Conservation (phyloP, 2,797 vertebrate species). For the Falco peregrinus region DNA sequence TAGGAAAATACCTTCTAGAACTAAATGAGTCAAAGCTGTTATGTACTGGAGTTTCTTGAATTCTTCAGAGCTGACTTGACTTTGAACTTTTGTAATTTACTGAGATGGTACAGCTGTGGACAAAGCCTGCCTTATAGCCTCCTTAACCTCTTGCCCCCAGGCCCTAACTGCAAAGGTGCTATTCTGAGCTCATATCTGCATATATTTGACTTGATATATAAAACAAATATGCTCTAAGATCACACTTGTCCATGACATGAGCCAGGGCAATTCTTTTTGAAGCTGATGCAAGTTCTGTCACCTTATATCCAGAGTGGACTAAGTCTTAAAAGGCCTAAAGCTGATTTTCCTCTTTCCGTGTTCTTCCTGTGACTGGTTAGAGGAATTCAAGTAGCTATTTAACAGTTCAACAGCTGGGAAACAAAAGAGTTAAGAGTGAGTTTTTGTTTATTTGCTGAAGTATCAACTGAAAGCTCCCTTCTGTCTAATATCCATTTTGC, state of each 20-base stretch:
- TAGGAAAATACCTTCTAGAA: neutral
- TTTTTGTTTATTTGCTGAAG: neutral
- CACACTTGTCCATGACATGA: neutral
- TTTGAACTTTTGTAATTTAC: neutral
- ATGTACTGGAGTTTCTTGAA: neutral
- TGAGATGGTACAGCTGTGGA: neutral
- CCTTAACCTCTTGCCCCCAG: neutral
- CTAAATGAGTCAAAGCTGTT: neutral
- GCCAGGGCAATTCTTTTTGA: neutral
- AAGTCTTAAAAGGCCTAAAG: neutral
- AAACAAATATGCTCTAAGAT: neutral
- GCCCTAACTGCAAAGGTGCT: neutral
- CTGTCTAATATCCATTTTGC: neutral
- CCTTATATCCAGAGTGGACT: neutral
- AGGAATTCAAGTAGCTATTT: neutral
- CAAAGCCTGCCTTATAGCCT: neutral
- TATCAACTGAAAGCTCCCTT: neutral
- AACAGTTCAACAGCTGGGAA: neutral
- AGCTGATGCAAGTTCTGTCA: neutral
- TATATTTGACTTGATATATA: neutral
- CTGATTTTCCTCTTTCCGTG: neutral
- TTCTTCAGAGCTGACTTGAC: neutral
- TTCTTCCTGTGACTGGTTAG: neutral
- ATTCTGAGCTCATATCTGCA: neutral
- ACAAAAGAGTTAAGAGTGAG: neutral